Base-by-base conservation (phyloP, 2,113 vertebrate genomes). In the human region DNA sequence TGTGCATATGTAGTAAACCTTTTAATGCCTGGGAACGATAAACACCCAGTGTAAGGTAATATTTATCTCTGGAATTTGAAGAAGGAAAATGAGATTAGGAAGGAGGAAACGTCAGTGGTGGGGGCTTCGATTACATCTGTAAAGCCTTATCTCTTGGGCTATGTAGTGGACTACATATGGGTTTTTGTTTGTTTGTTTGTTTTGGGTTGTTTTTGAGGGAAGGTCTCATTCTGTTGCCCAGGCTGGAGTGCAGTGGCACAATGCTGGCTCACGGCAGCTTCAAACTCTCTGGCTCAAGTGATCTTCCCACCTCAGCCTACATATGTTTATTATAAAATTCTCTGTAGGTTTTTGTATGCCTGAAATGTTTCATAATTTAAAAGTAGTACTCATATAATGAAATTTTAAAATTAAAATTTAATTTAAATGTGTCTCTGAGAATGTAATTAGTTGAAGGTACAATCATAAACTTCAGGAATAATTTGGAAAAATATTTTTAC, bases 401-500 rank as follows among this genome's bases (percentile, higher is more conserved):
- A 89, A 91, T 52, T 64, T 30, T 64, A 40, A 94, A 75, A 80
- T 45, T 50, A 64, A 64, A 14, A 64, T 57, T 80, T 88, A 92
- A 59, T 83, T 75, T 70, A 95, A 89, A 18, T 70, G 23, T 78
- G 16, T 72, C 30, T n/a, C 82, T 81, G 89, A 72, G 80, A 82
- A 85, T 43, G 45, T 40, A 92, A 82, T 86, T 92, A 85, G 80
- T 40, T 81, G 48, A 94, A 92, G 23, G 55, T 90, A 20, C 32
- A 92, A 90, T 61, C 75, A 73, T 86, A 48, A 48, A 66, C 78
- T 94, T 95, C 73, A 43, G 72, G 27, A 79, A 59, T 89, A 45
- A 88, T 55, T 86, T 94, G 95, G 79, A 5, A 70, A 88, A 95
- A 87, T 90, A 87, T 81, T 88, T 90, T 76, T 59, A 88, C 38